Evolutionary conservation across 2,113 vertebrate species (phyloP).

Genomic region (Zosterops borbonicus): DNA sequence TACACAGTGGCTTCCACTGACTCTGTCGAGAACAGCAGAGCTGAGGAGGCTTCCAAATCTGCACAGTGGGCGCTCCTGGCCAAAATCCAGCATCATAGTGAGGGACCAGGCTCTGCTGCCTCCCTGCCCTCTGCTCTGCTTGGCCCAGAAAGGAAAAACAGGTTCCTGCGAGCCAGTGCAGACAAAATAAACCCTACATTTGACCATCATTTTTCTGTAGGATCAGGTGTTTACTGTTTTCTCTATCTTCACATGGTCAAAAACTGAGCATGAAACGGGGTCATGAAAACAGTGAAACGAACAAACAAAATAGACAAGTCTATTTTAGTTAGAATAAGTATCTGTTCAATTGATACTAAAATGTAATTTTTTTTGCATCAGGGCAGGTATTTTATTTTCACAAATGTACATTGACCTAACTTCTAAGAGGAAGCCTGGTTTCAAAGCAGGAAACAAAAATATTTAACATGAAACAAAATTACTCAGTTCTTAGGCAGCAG

Average conservation of each 20-base stretch:
- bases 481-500: neutral
- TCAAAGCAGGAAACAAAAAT: neutral
- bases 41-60: neutral
- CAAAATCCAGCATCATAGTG: fast-evolving
- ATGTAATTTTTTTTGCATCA: neutral
- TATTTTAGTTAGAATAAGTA: neutral
- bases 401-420: neutral
- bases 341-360: neutral
- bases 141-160: neutral
- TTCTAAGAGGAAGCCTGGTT: neutral
- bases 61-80: neutral
- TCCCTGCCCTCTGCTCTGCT: neutral
- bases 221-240: neutral
- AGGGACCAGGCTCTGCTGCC: neutral
- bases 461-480: neutral
- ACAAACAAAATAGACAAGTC: neutral
- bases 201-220: neutral
- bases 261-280: neutral
- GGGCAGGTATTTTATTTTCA: neutral
- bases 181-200: neutral
- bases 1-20: neutral
- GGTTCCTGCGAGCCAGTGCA: neutral
- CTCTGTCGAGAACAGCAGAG: neutral
- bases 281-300: neutral
- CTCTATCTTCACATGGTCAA: neutral